Evolutionary conservation across 2,888 invertebrate genomes (phyloP).

Genomic region (Eilema depressum): DNA sequence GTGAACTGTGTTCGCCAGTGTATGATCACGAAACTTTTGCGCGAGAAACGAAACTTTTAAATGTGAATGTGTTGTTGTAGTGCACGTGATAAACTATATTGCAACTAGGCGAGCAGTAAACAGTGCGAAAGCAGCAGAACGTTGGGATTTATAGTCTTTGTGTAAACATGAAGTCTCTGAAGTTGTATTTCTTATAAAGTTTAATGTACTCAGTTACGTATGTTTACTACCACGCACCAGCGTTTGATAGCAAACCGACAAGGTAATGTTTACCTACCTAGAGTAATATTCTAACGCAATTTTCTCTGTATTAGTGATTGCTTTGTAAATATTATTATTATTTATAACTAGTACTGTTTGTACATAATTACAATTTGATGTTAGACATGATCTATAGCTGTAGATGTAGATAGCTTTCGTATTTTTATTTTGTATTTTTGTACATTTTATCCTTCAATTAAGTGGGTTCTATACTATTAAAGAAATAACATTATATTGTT

Average conservation of each 20-base stretch:
- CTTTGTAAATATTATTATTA: slow-evolving; percentile 79
- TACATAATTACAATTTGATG: slow-evolving; percentile 65
- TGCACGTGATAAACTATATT: slow-evolving; percentile 77
- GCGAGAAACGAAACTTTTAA: slow-evolving; percentile 63
- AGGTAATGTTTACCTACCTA: slow-evolving; percentile 60
- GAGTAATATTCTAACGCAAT: slow-evolving; percentile 53
- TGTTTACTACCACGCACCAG: slow-evolving; percentile 18
- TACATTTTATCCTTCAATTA: slow-evolving; percentile 58
- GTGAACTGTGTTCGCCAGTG: slow-evolving; percentile 56
- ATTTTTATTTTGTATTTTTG: slow-evolving; percentile 60
- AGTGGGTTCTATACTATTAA: slow-evolving; percentile 61
- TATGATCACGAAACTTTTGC: slow-evolving; percentile 47
- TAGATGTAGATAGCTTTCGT: slow-evolving; percentile 62
- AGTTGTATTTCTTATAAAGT: slow-evolving; percentile 73
- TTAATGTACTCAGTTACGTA: slow-evolving; percentile 58
- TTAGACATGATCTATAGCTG: slow-evolving; percentile 53
- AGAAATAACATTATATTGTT: slow-evolving; percentile 39
- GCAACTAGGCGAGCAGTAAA: slow-evolving; percentile 76
- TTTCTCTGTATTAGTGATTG: slow-evolving; percentile 58
- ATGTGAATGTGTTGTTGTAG: slow-evolving; percentile 68
- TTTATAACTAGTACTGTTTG: slow-evolving; percentile 70
- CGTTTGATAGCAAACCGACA: slow-evolving; percentile 55
- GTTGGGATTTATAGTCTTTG: slow-evolving; percentile 75
- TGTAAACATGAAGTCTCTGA: slow-evolving; percentile 76
- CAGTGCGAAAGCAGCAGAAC: slow-evolving; percentile 72